Evolutionary conservation across 2,113 vertebrate genomes (phyloP), one percentile per base, ranked within the genome.

Genomic region (Anoplopoma fimbria): DNA sequence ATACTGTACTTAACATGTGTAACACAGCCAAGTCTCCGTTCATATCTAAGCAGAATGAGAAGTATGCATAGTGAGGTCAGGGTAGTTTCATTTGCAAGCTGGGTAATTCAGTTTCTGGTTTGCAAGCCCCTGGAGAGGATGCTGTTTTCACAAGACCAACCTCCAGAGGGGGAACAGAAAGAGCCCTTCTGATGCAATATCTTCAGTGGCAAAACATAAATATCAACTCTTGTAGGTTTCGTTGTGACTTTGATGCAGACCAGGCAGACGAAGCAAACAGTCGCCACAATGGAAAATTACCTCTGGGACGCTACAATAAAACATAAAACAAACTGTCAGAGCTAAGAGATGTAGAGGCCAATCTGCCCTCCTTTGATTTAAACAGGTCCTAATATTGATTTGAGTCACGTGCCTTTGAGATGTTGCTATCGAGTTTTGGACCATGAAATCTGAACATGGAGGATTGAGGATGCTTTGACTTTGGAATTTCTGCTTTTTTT

Each of bases 101-200:
- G 55, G 68, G 25, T 87, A 79, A 90, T 40, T 91, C 55, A 78
- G 63, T 88, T 58, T 53, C 71, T 69, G 78, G 72, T 89, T 90
- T 88, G 88, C 19, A 57, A 85, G 67, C 51, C 82, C 65, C 72
- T 29, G 49, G 89, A 77, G 81, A 89, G 82, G 83, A 89, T 77
- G 83, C 77, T 86, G 76, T 84, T 79, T 82, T 75, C 70, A 88
- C 68, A 71, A 75, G 60, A 53, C 57, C 27, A 85, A 31, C 34
- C 58, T 77, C 53, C 57, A 71, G 64, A 69, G 17, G n/a, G 49
- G 74, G 63, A 81, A 80, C 55, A 51, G 36, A 88, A 77, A 82
- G 69, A 80, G 71, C 21, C 29, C 27, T 58, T 70, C 51, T 81
- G 80, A 76, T 87, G 75, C 69, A 88, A 83, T 70, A 86, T 65